Conservation (phyloP, 2,113 vertebrate species). For the Egretta garzetta region DNA sequence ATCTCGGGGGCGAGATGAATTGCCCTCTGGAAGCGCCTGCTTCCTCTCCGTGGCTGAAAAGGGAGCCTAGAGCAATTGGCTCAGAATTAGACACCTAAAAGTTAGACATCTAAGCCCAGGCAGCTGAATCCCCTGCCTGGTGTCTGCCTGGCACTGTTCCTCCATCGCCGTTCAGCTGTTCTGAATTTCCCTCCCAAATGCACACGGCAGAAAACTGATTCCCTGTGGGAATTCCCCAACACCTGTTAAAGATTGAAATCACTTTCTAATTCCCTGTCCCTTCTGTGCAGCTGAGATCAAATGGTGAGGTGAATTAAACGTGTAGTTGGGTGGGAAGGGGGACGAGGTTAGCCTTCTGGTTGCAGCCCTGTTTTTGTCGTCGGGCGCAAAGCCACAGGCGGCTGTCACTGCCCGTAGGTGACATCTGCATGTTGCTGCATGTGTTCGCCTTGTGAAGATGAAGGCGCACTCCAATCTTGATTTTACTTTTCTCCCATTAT, state of each 20-base stretch:
- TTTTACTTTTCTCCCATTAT: not conserved
- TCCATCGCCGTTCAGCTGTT: not conserved
- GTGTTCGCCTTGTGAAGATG: not conserved
- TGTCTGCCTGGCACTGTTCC: conserved; percentile 16
- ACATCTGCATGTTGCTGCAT: not conserved
- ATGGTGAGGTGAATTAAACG: not conserved
- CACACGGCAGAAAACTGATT: not conserved
- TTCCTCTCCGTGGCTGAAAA: not conserved
- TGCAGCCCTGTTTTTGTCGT: not conserved
- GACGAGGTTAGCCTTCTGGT: not conserved
- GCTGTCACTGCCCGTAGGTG: not conserved
- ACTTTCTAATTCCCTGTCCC: not conserved
- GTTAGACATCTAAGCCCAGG: not conserved
- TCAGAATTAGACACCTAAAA: not conserved
- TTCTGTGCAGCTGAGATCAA: not conserved
- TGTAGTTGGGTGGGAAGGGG: not conserved
- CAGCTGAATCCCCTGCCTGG: not conserved
- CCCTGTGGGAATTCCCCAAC: conserved; percentile 17
- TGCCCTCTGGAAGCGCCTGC: conserved; percentile 50
- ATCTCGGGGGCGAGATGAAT: not conserved
- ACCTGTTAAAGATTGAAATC: not conserved
- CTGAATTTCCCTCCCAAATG: conserved; percentile 12
- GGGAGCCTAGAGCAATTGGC: conserved; percentile 51
- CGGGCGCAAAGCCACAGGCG: not conserved
- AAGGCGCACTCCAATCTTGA: not conserved